These are phyloP conservation scores for Micropoecilia bifurca DNA, from an alignment of 2,797 vertebrate genomes.

Conservation along the genomic window DNA sequence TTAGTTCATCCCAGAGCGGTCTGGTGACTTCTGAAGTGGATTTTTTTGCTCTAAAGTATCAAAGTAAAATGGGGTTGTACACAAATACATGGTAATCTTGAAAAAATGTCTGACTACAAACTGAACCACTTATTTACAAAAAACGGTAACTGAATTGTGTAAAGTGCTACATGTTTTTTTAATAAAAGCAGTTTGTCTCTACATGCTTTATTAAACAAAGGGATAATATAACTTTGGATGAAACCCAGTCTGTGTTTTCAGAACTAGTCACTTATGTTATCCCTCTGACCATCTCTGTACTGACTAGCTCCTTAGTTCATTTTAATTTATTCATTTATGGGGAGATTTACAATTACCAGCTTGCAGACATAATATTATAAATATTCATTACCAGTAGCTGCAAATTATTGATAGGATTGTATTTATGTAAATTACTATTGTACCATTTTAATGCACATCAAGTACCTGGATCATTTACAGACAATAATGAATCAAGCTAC, in stretches of 20 bases:
- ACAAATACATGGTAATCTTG: not conserved
- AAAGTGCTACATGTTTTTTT: not conserved
- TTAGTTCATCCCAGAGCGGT: not conserved
- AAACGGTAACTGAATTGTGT: not conserved
- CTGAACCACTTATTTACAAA: not conserved
- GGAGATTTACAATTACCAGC: conserved; percentile 34
- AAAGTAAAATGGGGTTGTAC: not conserved
- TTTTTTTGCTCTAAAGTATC: not conserved
- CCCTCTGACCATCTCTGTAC: not conserved
- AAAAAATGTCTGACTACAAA: not conserved
- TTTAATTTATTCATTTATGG: conserved; percentile 21
- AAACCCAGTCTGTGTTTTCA: not conserved
- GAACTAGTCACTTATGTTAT: not conserved
- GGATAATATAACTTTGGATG: not conserved
- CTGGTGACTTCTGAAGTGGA: not conserved
- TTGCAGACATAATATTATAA: conserved; percentile 53
- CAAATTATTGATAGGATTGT: conserved; percentile 45
- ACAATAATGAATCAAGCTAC: conserved; percentile 12
- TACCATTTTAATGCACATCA: conserved; percentile 38
- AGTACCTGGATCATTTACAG: conserved; percentile 29
- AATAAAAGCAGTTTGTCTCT: not conserved
- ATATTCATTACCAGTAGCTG: conserved; percentile 49
- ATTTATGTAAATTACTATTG: conserved; percentile 46
- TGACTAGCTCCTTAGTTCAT: not conserved
- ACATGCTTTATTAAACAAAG: not conserved